Base-by-base conservation (phyloP, 1,140 invertebrate species). In the Theocolax elegans region DNA sequence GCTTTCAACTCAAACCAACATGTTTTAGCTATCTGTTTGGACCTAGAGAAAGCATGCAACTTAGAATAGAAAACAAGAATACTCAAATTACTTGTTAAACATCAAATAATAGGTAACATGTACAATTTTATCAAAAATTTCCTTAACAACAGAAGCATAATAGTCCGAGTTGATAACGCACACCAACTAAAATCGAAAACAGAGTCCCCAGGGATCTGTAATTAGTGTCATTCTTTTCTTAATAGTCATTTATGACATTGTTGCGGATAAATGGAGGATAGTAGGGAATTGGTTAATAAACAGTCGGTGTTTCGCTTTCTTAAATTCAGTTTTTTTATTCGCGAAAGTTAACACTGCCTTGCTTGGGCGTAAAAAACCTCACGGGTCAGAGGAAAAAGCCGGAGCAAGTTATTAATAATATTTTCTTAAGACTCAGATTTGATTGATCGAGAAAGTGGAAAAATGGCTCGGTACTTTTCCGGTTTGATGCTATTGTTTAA, bases 1-100 rank as follows among this genome's bases (percentile, higher is more conserved):
- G 74, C 71, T 3, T 74, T 78, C 58, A 60, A 29, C 12, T 46
- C 21, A 31, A 77, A 72, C 23, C 68, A 74, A 38, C 54, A 75
- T 27, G 19, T 72, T 1, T 31, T 76, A n/a, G 46, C 68, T 3
- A 53, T 76, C 8, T 74, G 75, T 23, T 71, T 78, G 38, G 76
- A 79, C 31, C 71, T 77, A 10, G 68, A 77, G 49, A 80, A 79
- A 59, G 75, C 72, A 10, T 77, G 74, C 38, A 76, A 80, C 21
- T 68, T 40, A n/a, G 49, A 72, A 6, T 72, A 63, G 70, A 42
- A 38, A 66, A 10, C 49, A 3, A 29, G 63, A 54, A 46, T 67
- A 9, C 17, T 72, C 53, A 23, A 71, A 53, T 49, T 66, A 17
- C 49, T 73, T 2, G 13, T 17, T 3, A 60, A 73, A 56, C 19